These are phyloP conservation scores for Cordylochernes scorpioides DNA, from an alignment of 2,888 invertebrate genomes.

Conservation along the genomic window DNA sequence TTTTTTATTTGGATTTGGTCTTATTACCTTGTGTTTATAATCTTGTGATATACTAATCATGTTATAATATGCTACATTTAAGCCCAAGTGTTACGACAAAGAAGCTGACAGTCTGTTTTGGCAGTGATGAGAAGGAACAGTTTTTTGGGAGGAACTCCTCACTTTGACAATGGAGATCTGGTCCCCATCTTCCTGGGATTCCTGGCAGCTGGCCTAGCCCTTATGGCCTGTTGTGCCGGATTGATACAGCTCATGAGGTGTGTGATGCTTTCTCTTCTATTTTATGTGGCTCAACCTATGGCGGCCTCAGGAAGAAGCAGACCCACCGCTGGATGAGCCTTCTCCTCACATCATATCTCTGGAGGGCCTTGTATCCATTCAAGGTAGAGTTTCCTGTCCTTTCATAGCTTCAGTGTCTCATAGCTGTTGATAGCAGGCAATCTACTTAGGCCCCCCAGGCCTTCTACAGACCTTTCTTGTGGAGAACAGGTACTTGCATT, in stretches of 20 bases:
- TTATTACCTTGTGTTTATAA: not conserved
- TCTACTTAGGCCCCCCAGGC: no score
- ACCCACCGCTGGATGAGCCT: no score
- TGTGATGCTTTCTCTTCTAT: no score
- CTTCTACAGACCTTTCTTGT: no score
- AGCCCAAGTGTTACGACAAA: not conserved
- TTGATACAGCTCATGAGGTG: conserved; percentile 4
- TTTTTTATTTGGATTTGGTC: not conserved
- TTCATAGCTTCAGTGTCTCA: no score
- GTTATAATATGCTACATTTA: not conserved
- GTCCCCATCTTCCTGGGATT: conserved; percentile 3
- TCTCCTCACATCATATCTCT: no score
- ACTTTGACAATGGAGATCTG: conserved; percentile 3
- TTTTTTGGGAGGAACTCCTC: conserved; percentile 2
- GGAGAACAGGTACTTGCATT: no score
- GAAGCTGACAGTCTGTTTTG: not conserved
- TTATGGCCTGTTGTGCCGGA: conserved; percentile 3
- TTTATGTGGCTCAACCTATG: no score
- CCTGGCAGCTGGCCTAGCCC: conserved; percentile 3
- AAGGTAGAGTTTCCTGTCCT: no score
- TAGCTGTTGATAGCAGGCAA: no score
- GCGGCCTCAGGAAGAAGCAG: no score
- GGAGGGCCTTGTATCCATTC: no score
- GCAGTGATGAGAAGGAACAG: not conserved
- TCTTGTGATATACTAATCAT: not conserved